Percentiles rank a stretch among this genome's conserved stretches.
Conservation (phyloP, 1,140 invertebrate genomes). For the Ceratosolen solmsi region DNA sequence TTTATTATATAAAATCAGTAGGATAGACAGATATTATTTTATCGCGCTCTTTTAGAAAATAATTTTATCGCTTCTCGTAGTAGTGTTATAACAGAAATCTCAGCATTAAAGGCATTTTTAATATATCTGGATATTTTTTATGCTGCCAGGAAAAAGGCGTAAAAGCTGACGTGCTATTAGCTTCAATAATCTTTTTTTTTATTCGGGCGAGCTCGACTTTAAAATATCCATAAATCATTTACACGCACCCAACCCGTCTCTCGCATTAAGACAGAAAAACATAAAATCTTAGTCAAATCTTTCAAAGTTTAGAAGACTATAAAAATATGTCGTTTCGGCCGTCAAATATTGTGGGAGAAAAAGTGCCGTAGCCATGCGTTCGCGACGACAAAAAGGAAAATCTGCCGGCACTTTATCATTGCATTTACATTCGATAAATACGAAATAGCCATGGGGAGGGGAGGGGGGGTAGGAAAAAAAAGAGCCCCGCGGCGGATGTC, state of each 20-base stretch:
- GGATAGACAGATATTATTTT: background rate
- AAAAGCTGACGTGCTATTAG: conserved; percentile 20
- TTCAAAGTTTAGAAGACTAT: conserved; percentile 20
- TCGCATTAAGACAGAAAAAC: conserved; percentile 18
- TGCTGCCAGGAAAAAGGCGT: conserved; percentile 9
- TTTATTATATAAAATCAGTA: background rate
- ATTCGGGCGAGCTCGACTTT: background rate
- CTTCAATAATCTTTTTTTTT: background rate
- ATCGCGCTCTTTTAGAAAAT: background rate
- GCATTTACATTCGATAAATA: conserved; percentile 52
- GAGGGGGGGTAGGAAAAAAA: too few relatives aligned
- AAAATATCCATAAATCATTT: conserved; percentile 30
- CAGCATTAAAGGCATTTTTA: conserved; percentile 9
- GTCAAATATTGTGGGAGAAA: conserved; percentile 24
- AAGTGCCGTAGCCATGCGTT: background rate
- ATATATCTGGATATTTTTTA: conserved; percentile 25
- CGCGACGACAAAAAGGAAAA: conserved; percentile 34
- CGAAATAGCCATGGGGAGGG: conserved; percentile 42
- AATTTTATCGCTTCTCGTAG: background rate
- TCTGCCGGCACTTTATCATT: conserved; percentile 44
- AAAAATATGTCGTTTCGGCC: conserved; percentile 26
- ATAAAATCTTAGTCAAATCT: conserved; percentile 34
- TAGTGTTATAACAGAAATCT: background rate
- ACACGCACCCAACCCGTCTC: background rate
- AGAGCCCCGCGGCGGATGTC: conserved; percentile 24